Percentiles rank a stretch among this genome's conserved stretches.
phyloP scores from a whole-genome alignment of 2,888 invertebrate genomes.

The Clistopyga incitator region DNA sequence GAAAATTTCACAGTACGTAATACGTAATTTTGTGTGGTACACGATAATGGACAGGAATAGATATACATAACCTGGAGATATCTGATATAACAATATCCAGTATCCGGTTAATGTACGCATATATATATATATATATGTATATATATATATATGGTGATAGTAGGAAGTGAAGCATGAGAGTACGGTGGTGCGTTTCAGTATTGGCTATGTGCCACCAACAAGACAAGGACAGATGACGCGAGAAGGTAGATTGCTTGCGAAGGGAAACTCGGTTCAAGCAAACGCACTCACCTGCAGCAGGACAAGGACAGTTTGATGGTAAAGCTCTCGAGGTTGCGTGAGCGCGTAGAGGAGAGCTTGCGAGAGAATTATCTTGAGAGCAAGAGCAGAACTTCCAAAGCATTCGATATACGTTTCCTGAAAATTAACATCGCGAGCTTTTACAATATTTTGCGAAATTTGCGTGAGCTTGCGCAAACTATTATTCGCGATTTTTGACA shows the following conservation, averaged over 20 bases:
- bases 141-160: background rate
- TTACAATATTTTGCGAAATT: background rate
- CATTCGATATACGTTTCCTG: background rate
- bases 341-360: background rate
- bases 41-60: background rate
- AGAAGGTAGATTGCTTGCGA: background rate
- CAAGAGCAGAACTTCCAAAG: background rate
- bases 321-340: background rate
- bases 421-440: background rate
- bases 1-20: background rate
- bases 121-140: too few species aligned
- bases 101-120: background rate
- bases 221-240: slow-evolving; percentile 23
- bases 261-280: background rate
- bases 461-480: background rate
- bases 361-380: background rate
- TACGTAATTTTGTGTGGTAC: background rate
- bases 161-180: slow-evolving; percentile 17
- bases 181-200: slow-evolving; percentile 28
- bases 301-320: background rate
- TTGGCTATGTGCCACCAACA: slow-evolving; percentile 26
- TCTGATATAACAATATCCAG: background rate
- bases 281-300: background rate
- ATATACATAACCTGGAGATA: background rate
- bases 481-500: background rate